Conservation (phyloP, 1,140 invertebrate genomes). For the Drosophila insularis region DNA sequence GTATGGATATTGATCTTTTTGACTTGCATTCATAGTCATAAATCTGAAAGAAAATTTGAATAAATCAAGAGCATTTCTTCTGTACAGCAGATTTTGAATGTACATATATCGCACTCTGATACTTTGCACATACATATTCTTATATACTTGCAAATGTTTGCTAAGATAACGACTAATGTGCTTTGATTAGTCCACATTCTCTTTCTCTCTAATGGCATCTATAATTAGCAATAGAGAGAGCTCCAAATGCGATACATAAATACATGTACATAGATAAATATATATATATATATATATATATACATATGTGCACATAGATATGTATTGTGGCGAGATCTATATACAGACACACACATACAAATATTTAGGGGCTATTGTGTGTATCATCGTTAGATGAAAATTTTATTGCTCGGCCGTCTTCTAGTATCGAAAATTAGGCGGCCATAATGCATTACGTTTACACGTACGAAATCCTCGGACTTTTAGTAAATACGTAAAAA, state of each 20-base stretch:
- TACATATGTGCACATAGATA: neutral
- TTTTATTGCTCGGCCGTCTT: constrained; percentile 1
- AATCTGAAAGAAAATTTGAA: no score
- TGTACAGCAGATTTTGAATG: neutral
- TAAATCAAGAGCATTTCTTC: neutral
- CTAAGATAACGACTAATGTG: constrained; percentile 7
- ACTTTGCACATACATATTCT: neutral
- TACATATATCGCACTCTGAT: neutral
- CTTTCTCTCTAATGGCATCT: constrained; percentile 19
- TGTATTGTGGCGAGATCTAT: neutral
- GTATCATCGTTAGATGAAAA: constrained; percentile 13
- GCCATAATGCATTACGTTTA: constrained; percentile 22
- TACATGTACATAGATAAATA: neutral
- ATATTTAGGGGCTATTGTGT: constrained; percentile 3
- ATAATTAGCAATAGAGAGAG: constrained; percentile 39
- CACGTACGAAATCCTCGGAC: constrained; percentile 8
- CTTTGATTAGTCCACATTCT: constrained; percentile 3
- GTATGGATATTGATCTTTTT: no score
- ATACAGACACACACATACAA: constrained; percentile 8
- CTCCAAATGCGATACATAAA: constrained; percentile 9
- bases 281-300: neutral
- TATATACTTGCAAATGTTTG: constrained; percentile 17
- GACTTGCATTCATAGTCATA: no score
- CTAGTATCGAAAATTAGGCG: constrained; percentile 11
- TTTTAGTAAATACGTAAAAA: constrained; percentile 25